Conservation (phyloP, 2,797 vertebrate genomes). For the Phrynocephalus forsythii region DNA sequence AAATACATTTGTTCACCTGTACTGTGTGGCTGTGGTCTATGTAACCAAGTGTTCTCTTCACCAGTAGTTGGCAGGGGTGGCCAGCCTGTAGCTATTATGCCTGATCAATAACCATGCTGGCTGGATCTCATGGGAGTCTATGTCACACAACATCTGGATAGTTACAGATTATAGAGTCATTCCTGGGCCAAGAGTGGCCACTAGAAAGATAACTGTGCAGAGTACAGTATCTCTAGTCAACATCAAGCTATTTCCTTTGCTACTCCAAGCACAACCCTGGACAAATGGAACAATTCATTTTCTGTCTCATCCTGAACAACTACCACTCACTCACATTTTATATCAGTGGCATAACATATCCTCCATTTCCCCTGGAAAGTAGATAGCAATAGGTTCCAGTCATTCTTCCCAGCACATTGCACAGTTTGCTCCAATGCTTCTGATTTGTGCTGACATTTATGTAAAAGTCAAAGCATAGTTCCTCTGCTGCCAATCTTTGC, state of each 20-base stretch:
- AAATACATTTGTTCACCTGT: too few relatives aligned
- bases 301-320: constrained; percentile 41
- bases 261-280: constrained; percentile 18
- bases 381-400: background rate
- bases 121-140: background rate
- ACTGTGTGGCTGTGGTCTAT: too few relatives aligned
- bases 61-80: background rate
- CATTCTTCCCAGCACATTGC: background rate
- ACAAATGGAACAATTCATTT: constrained; percentile 19
- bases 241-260: constrained; percentile 35
- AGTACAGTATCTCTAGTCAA: constrained; percentile 43
- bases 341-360: too few relatives aligned
- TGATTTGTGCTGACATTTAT: background rate
- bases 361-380: background rate
- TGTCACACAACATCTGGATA: background rate
- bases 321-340: background rate
- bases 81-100: background rate
- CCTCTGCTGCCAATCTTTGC: background rate
- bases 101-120: background rate
- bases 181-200: constrained; percentile 19
- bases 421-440: background rate
- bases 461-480: background rate
- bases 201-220: constrained; percentile 49
- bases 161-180: background rate
- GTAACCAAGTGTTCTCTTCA: too few relatives aligned